phyloP scores from a whole-genome alignment of 2,113 vertebrate genomes.

The Butorides virescens region DNA sequence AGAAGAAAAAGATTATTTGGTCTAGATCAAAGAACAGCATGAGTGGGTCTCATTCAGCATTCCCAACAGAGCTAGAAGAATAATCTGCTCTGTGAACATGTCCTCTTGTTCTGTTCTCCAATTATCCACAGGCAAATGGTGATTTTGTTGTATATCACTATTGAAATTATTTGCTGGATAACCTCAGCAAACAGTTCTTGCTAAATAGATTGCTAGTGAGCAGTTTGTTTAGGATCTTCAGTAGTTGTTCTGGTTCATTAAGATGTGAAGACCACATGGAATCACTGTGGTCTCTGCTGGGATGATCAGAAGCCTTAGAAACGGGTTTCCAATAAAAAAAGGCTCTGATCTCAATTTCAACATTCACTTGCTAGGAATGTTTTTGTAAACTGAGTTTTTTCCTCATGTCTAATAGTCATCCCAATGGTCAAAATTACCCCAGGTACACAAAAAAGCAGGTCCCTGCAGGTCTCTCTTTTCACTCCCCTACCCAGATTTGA shows the following conservation, averaged over 20 bases:
- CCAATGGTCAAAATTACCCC: not conserved
- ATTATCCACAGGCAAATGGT: conserved; percentile 13
- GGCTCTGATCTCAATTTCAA: not conserved
- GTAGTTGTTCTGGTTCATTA: not conserved
- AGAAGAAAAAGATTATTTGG: not conserved
- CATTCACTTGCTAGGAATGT: not conserved
- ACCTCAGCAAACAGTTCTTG: not conserved
- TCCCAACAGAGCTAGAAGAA: not conserved
- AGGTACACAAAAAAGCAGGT: not conserved
- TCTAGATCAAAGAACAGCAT: not conserved
- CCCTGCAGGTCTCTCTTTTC: not conserved
- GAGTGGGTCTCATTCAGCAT: not conserved
- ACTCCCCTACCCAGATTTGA: not conserved
- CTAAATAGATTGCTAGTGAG: not conserved
- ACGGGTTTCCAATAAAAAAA: not conserved
- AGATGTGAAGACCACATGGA: not conserved
- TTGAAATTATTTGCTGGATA: conserved; percentile 1
- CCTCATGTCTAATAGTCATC: not conserved
- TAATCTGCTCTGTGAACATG: not conserved
- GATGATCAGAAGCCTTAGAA: not conserved
- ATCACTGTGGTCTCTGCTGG: not conserved
- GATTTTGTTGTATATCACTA: not conserved
- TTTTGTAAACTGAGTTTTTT: not conserved
- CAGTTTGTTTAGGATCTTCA: not conserved
- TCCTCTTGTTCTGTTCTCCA: not conserved